Base-by-base conservation (phyloP, 2,888 invertebrate genomes). In the Magallana nippona region DNA sequence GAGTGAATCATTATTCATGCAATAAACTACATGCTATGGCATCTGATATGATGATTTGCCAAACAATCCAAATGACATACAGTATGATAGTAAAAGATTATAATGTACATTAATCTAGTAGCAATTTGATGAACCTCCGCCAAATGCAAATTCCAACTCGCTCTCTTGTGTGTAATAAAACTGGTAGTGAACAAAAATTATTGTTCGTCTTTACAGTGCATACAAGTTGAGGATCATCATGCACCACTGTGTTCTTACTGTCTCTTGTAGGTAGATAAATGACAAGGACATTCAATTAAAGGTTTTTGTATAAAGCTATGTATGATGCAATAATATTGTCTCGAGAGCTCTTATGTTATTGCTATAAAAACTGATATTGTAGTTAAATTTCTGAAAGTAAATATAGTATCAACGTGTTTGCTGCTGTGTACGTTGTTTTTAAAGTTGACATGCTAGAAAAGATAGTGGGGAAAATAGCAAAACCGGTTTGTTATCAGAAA, bases 51-150 rank as follows among this genome's bases (percentile, higher is more conserved):
- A 27, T 15, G 32, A 15, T 32, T 32, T 15, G 71, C 71, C 71
- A 71, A 44, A 44, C 44, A 71, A 71, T 27, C 71, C 71, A 27
- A 71, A 71, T 71, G 11, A 71, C 32, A 60, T 60, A 71, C 15
- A 27, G 71, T 27, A 71, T 27, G 71, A 71, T 71, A 71, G 27
- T 22, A 71, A 71, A 71, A 22, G 71, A 71, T 71, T 27, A 71
- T 71, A 44, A 71, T 71, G 27, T 71, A 71, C 71, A 71, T 32
- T 71, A 32, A 71, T 71, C 27, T 32, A 32, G 19, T 71, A 71
- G 71, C 71, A 71, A 71, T 71, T 32, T 27, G 15, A 32, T 71
- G 32, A 71, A 71, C 13, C 27, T 71, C 71, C 27, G 71, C 71
- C 71, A 71, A 71, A 27, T 13, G 71, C 71, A 71, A 27, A 71